Evolutionary conservation across 2,888 invertebrate genomes (phyloP), one percentile per base, ranked within the genome.

Genomic region (Pyrocoelia pectoralis): DNA sequence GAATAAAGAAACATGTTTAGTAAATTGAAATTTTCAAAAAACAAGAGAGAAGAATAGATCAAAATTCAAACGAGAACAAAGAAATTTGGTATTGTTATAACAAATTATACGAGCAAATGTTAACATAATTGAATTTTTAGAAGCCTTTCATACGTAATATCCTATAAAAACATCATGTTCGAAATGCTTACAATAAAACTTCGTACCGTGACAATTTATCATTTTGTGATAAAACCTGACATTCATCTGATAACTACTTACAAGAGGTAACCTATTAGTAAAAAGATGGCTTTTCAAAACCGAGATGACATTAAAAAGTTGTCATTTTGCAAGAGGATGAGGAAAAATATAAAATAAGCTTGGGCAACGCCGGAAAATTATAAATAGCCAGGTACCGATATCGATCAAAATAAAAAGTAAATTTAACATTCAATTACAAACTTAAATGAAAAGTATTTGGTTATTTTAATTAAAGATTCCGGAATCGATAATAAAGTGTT

Each of bases 381-480:
- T 12, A 8, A 43, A 13, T 43, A 15, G 13, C 13, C 13, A 43
- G 13, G 13, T 43, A 12, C 41, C n/a, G 41, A 43, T 43, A 15
- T 43, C 13, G 41, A 15, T 43, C 41, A 9, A 43, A 43, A 13
- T 43, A 43, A 8, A 14, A 43, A 15, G 15, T 43, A 43, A 9
- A 43, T 43, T 43, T 43, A 43, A 13, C 12, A 43, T 43, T 43
- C 41, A 15, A 43, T 19, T 49, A 17, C 49, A 4, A 2, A 24
- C 12, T 53, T 48, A 33, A 59, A 53, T 53, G 53, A 59, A 29
- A 52, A 59, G 46, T 43, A 46, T 53, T 59, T 59, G 43, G 48
- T 15, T 59, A 53, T 38, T 53, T 53, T 59, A 59, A 59, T 59
- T 59, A 54, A 54, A 53, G 59, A 53, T 3, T 53, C 38, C 48